Percentiles rank a stretch among this genome's conserved stretches.
Conservation (phyloP, 2,888 invertebrate genomes). For the Rhagium mordax region DNA sequence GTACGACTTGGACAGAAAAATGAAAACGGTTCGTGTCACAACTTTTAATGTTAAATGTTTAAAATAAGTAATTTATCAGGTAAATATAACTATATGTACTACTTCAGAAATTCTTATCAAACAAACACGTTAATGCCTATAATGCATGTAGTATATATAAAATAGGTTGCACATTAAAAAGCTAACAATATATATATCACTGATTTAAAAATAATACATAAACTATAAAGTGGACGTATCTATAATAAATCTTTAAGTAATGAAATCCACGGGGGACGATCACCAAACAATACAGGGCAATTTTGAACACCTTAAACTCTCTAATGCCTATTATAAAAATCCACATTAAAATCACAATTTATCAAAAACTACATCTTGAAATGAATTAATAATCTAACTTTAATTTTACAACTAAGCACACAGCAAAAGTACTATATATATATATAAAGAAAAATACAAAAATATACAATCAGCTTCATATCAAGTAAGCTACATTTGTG, state of each 20-base stretch:
- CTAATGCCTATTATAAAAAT: conserved; percentile 28
- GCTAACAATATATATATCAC: conserved; percentile 36
- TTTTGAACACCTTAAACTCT: background rate
- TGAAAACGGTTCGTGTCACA: conserved; percentile 11
- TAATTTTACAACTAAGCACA: conserved; percentile 7
- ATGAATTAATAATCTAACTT: background rate
- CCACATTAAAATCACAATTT: conserved; percentile 6
- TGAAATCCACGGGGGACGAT: conserved; percentile 35
- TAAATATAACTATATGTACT: conserved; percentile 19
- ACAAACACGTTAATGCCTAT: conserved; percentile 36
- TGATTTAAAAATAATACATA: conserved; percentile 33
- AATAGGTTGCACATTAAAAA: conserved; percentile 36
- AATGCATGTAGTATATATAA: conserved; percentile 36
- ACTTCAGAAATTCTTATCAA: conserved; percentile 21
- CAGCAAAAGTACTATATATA: background rate
- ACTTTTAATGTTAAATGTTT: conserved; percentile 13
- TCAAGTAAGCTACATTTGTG: background rate
- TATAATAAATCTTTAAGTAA: conserved; percentile 45
- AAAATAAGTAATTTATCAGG: conserved; percentile 28
- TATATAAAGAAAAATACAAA: conserved; percentile 18
- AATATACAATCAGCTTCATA: conserved; percentile 11
- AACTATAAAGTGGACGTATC: conserved; percentile 46
- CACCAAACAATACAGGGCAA: conserved; percentile 4
- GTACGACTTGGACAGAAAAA: conserved; percentile 27
- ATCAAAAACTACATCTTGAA: conserved; percentile 1